Base-by-base conservation (phyloP, 2,113 vertebrate species). In the Psettodes erumei region DNA sequence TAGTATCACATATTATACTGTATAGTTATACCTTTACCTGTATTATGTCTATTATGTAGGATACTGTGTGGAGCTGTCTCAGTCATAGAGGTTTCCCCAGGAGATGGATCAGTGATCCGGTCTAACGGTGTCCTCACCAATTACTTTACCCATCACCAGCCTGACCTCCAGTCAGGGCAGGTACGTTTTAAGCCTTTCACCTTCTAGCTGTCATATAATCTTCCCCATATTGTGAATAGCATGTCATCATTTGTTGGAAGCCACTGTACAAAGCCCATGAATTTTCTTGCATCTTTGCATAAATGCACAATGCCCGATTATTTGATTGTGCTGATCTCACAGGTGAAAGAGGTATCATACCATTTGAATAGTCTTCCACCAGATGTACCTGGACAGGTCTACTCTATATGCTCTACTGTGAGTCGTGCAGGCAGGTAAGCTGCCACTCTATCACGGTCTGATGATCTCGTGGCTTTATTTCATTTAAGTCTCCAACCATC, bases 31-130 rank as follows among this genome's bases (percentile, higher is more conserved):
- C 11, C 27, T 61, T 25, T 61, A n/a, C 16, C 5, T 66, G 3
- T 55, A 7, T 19, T 18, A 15, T 76, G 38, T 74, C 23, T 62
- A 6, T 43, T 71, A n/a, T 83, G n/a, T 50, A 95, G 94, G 64
- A 79, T 98, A 83, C 89, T 89, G 35, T 88, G 92, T 66, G 92
- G 90, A 69, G 81, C 72, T 25, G 82, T 89, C 69, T 89, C 92
- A 33, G 89, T 92, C 35, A 70, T 91, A 62, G 96, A 99, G 89
- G 89, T 98, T 86, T 96, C 94, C 72, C 96, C 95, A 28, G 96
- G 95, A 40, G 96, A 98, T 89, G 94, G 94, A 27, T 97, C 97
- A 25, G 85, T 96, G 86, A 95, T 98, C 66, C 95, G 93, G 48
- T 98, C 97, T 53, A 94, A 96, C 42, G 92, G 94, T 58, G 43